Evolutionary conservation across 2,888 invertebrate genomes (phyloP).

Genomic region (Heterodera filipjevi): DNA sequence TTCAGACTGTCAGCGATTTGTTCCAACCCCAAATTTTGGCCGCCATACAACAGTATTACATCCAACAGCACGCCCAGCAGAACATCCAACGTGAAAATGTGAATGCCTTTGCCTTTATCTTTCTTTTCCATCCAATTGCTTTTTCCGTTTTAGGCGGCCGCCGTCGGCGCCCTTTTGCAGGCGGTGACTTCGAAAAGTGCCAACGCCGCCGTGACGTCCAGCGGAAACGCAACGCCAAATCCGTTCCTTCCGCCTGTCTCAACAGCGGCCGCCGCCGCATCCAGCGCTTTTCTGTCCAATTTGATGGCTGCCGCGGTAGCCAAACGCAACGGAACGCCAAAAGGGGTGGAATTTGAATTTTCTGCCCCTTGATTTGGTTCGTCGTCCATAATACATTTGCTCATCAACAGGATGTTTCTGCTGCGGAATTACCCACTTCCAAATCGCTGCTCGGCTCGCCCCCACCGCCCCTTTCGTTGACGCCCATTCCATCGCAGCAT

Average conservation of each 20-base stretch:
- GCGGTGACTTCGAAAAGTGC: slow-evolving; percentile 31
- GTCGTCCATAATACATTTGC: too few relatives aligned
- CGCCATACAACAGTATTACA: slow-evolving; percentile 63
- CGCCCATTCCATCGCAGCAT: slow-evolving; percentile 17
- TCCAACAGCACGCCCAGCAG: slow-evolving; percentile 40
- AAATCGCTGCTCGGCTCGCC: slow-evolving; percentile 31
- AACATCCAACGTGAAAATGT: slow-evolving; percentile 10
- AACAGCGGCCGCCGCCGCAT: slow-evolving; percentile 24
- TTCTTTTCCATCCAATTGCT: background rate
- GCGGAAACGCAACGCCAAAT: background rate
- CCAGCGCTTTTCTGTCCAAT: slow-evolving; percentile 24
- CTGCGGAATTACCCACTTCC: slow-evolving; percentile 20
- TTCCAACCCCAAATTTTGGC: slow-evolving; percentile 58
- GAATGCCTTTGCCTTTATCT: background rate
- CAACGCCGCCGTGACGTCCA: slow-evolving; percentile 13
- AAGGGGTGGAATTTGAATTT: background rate
- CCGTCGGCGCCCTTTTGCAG: slow-evolving; percentile 47
- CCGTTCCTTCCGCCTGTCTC: slow-evolving; percentile 2
- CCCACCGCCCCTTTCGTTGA: slow-evolving; percentile 28
- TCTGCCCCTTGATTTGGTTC: background rate
- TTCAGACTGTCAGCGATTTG: slow-evolving; percentile 39
- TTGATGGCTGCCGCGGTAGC: slow-evolving; percentile 26
- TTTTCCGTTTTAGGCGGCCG: background rate
- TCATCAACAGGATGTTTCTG: background rate
- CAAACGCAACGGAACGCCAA: slow-evolving; percentile 17